phyloP scores from a whole-genome alignment of 1,140 invertebrate species.

The Ceratina calcarata region DNA sequence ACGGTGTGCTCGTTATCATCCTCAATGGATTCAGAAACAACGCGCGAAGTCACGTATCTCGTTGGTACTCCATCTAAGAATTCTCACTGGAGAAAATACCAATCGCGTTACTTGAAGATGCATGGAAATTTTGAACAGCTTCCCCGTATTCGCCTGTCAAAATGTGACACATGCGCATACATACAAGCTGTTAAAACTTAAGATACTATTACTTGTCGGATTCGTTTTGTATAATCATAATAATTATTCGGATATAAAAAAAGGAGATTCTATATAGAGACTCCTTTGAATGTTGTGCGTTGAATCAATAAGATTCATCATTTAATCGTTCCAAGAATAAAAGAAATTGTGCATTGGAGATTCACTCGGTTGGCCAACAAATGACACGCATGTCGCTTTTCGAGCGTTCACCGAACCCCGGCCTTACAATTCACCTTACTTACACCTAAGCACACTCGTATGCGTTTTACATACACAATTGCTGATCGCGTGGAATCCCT shows the following conservation, averaged over 20 bases:
- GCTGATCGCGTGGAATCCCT: constrained; percentile 15
- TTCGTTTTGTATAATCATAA: no score
- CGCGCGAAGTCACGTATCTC: neutral
- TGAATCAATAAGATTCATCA: no score
- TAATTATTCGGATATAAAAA: no score
- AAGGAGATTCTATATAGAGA: no score
- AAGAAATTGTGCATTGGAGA: neutral
- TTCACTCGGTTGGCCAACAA: neutral
- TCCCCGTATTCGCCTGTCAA: neutral
- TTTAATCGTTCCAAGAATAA: no score
- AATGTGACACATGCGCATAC: neutral
- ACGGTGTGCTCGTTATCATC: constrained; percentile 7
- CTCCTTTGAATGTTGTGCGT: no score
- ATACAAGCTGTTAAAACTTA: no score
- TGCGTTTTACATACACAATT: constrained; percentile 20
- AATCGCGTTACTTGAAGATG: neutral
- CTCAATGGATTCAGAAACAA: neutral
- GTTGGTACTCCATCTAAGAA: neutral
- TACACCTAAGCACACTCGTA: constrained; percentile 33
- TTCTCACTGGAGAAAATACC: neutral
- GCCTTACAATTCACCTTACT: constrained; percentile 21
- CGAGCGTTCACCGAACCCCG: neutral
- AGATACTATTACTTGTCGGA: no score
- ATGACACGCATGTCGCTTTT: neutral
- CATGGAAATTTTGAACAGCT: neutral